Percentiles rank a stretch among this genome's conserved stretches.
phyloP scores from a whole-genome alignment of 2,113 vertebrate genomes.

The Takifugu flavidus region DNA sequence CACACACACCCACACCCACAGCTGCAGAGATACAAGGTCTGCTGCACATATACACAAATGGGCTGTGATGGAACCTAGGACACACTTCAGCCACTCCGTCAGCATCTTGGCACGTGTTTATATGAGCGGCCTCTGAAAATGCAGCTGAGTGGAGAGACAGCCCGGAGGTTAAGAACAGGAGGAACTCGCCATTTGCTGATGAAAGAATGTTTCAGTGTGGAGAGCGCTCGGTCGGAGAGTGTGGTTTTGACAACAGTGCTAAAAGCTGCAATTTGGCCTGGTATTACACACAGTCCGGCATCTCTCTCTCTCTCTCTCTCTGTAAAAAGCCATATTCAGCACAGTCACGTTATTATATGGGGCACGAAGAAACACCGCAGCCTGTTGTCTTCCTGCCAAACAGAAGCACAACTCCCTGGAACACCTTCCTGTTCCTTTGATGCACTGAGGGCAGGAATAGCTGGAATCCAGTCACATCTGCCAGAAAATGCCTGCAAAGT shows the following conservation, averaged over 20 bases:
- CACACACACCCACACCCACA: background rate
- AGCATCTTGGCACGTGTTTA: conserved; percentile 43
- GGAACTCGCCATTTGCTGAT: conserved; percentile 29
- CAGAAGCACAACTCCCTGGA: background rate
- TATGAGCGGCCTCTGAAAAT: conserved; percentile 29
- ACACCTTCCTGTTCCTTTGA: background rate
- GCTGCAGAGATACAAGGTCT: background rate
- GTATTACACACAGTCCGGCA: conserved; percentile 33
- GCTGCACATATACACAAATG: conserved; percentile 5
- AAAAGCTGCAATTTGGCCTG: conserved; percentile 51
- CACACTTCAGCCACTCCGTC: conserved; percentile 9
- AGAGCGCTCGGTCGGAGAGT: conserved; percentile 21
- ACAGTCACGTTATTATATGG: conserved; percentile 26
- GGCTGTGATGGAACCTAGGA: conserved; percentile 6
- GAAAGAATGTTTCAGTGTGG: conserved; percentile 31
- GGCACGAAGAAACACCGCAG: background rate
- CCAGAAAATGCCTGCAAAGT: background rate
- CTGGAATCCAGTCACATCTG: background rate
- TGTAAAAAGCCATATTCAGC: conserved; percentile 22
- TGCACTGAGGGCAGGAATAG: background rate
- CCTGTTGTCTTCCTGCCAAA: conserved; percentile 11
- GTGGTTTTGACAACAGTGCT: conserved; percentile 31
- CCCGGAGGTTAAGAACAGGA: conserved; percentile 35
- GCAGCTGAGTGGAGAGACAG: conserved; percentile 22
- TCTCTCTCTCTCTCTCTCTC: conserved; percentile 17